phyloP scores from a whole-genome alignment of 2,888 invertebrate species.

The Copidosoma aretas region DNA sequence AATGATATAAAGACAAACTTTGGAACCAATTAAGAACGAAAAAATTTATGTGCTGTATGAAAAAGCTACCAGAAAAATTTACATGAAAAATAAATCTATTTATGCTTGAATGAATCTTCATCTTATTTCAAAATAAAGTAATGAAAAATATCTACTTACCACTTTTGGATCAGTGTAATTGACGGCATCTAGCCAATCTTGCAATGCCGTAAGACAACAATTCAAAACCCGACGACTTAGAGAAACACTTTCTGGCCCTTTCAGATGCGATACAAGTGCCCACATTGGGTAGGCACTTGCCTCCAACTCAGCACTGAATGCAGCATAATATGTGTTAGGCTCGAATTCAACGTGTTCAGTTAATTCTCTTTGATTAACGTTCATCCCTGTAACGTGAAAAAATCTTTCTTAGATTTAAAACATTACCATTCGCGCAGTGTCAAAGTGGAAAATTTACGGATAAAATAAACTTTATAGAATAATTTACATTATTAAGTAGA shows the following conservation, averaged over 20 bases:
- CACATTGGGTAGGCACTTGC: constrained; percentile 98
- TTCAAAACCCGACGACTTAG: constrained; percentile 78
- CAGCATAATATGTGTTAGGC: constrained; percentile 96
- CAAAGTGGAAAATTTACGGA: too few species aligned
- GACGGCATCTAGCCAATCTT: constrained; percentile 89
- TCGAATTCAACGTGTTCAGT: constrained; percentile 95
- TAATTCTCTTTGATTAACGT: constrained; percentile 90
- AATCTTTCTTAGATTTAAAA: background rate
- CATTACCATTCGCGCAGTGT: too few species aligned
- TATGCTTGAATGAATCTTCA: too few species aligned
- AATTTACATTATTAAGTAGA: too few species aligned
- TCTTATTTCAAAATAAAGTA: too few species aligned
- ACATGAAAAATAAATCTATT: too few species aligned
- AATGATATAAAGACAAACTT: too few species aligned
- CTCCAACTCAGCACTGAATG: constrained; percentile 96
- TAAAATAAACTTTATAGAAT: too few species aligned
- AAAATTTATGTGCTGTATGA: too few species aligned
- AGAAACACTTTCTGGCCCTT: constrained; percentile 74
- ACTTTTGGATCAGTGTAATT: constrained; percentile 74
- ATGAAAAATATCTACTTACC: constrained; percentile 62
- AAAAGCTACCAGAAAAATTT: too few species aligned
- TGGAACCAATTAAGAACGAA: too few species aligned
- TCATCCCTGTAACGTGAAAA: constrained; percentile 77
- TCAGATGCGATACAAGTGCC: constrained; percentile 90
- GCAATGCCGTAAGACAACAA: constrained; percentile 79